Evolutionary conservation across 2,797 vertebrate genomes (phyloP).

Genomic region (Manis javanica): DNA sequence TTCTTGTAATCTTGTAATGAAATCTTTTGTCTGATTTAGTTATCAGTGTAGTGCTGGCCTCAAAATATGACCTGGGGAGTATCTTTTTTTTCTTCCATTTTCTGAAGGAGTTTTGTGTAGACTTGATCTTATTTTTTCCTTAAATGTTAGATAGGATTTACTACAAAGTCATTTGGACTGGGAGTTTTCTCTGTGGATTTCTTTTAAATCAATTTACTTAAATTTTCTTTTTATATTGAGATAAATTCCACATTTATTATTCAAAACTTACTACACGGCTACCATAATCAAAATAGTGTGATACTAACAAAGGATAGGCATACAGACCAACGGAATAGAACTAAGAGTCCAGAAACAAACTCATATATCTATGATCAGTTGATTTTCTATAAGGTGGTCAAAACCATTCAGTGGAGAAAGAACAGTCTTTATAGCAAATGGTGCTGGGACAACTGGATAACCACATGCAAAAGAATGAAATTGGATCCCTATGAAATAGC

Average conservation of each 20-base stretch:
- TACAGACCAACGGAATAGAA: too few relatives aligned
- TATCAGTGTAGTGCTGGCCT: not conserved
- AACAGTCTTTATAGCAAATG: too few relatives aligned
- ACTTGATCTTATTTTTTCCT: conserved; percentile 25
- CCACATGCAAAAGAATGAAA: too few relatives aligned
- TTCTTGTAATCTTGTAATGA: conserved; percentile 49
- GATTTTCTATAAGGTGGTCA: too few relatives aligned
- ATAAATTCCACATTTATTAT: not conserved
- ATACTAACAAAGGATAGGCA: too few relatives aligned
- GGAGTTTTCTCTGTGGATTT: not conserved
- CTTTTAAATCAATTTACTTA: not conserved
- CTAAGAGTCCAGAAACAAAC: too few relatives aligned
- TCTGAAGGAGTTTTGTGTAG: conserved; percentile 36
- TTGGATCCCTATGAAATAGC: too few relatives aligned
- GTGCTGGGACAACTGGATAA: too few relatives aligned
- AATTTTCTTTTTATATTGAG: not conserved
- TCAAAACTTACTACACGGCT: too few relatives aligned
- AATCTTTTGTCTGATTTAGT: conserved; percentile 45
- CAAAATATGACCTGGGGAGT: not conserved
- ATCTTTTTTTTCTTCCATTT: not conserved
- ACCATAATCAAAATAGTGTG: too few relatives aligned
- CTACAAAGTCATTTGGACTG: not conserved
- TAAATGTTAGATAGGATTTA: conserved; percentile 3
- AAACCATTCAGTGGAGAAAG: too few relatives aligned
- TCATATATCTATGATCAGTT: too few relatives aligned